Percentiles rank a stretch among this genome's conserved stretches.
Conservation (phyloP, 2,797 vertebrate genomes). For the Neosilurus mollespiculum region DNA sequence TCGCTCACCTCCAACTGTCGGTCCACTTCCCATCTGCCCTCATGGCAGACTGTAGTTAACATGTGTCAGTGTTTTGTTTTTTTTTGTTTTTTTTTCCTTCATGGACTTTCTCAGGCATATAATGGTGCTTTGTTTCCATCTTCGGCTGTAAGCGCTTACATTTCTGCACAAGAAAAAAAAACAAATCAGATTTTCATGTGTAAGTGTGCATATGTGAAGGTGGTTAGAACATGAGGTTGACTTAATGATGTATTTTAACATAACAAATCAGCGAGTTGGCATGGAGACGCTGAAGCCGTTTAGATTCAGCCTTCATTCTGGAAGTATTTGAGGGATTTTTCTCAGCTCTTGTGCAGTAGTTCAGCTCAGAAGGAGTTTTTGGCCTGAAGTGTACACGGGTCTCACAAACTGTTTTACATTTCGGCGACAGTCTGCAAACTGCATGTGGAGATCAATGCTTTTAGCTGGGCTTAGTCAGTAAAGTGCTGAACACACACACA, state of each 20-base stretch:
- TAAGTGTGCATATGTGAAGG: constrained; percentile 13
- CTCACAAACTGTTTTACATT: background rate
- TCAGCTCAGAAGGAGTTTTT: background rate
- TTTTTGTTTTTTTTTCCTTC: constrained; percentile 41
- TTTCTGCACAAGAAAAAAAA: constrained; percentile 62
- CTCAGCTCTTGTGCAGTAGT: background rate
- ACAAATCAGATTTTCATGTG: constrained; percentile 34
- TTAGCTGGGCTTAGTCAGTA: constrained; percentile 37
- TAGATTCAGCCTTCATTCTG: constrained; percentile 10
- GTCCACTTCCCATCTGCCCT: constrained; percentile 20
- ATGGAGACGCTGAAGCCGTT: background rate
- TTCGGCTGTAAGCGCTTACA: constrained; percentile 60
- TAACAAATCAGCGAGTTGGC: background rate
- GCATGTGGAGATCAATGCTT: constrained; percentile 43
- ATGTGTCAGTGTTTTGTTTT: constrained; percentile 68
- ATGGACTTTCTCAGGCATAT: constrained; percentile 65
- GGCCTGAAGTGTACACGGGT: background rate
- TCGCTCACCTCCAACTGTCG: constrained; percentile 53
- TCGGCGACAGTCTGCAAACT: constrained; percentile 22
- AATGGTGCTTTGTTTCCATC: constrained; percentile 68
- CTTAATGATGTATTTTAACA: constrained; percentile 15
- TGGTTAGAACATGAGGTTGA: background rate
- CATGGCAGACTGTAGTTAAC: constrained; percentile 66
- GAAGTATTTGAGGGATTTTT: constrained; percentile 10
- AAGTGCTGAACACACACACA: constrained; percentile 24